Base-by-base conservation (phyloP, 2,888 invertebrate genomes). In the Tanytarsus gracilentus region DNA sequence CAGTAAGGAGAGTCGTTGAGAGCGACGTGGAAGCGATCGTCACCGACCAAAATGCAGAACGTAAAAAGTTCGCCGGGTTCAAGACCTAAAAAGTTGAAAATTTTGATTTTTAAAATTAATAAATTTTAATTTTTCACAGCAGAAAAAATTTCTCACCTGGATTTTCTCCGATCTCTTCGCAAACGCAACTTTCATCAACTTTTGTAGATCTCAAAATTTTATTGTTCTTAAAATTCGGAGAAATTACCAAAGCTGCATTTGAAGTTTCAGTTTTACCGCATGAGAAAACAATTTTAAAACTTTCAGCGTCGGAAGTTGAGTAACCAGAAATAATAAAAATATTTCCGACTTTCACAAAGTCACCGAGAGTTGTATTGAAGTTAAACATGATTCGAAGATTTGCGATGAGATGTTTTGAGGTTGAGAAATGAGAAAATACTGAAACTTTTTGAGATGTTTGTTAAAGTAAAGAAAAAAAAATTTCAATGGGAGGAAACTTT, bases 1-100 rank as follows among this genome's bases (percentile, higher is more conserved):
- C 74, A 74, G 59, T 68, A 74, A 26, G 71, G 70, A 1, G 67
- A 66, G 60, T 71, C 70, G 26, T 74, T 73, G 21, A 73, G 68
- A 1, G 73, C 70, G 36, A 74, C 71, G 58, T 72, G 71, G 64
- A 73, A 74, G 14, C 49, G 48, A 55, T 40, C 40, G 30, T 61
- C 62, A 8, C 60, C 52, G 21, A 61, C 44, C 2, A 60, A 61
- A 48, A 62, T 61, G 40, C 56, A 61, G 18, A 63, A 33, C 50
- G 59, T 59, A 14, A 63, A 63, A 21, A 26, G 11, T n/a, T 61
- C 61, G 25, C 62, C 62, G 16, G 21, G 14, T 40, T n/a, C n/a
- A n/a, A n/a, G n/a, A n/a, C n/a, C n/a, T n/a, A n/a, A n/a, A n/a
- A n/a, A n/a, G n/a, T n/a, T n/a, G n/a, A n/a, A n/a, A n/a, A n/a